These are phyloP conservation scores for Pogonus chalceus DNA, from an alignment of 1,140 invertebrate genomes.

Conservation along the genomic window DNA sequence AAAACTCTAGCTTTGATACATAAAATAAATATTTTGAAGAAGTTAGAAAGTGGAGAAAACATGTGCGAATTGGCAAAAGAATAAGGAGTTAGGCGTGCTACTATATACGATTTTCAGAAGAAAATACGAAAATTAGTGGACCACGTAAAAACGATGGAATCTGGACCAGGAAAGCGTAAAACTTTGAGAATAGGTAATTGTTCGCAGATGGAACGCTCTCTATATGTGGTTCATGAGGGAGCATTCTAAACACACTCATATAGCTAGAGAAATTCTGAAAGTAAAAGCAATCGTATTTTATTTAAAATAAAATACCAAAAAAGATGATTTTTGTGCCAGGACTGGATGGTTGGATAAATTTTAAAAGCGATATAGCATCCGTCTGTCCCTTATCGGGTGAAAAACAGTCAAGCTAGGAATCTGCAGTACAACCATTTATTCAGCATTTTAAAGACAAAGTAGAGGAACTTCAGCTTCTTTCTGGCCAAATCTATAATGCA, in stretches of 20 bases:
- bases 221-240: slow-evolving; percentile 20
- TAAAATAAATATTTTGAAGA: slow-evolving; percentile 13
- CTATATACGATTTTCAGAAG: slow-evolving; percentile 15
- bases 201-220: slow-evolving; percentile 19
- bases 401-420: slow-evolving; percentile 4
- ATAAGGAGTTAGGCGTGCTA: slow-evolving; percentile 14
- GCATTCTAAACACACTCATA: slow-evolving; percentile 23
- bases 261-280: slow-evolving; percentile 25
- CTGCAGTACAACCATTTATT: slow-evolving; percentile 15
- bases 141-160: slow-evolving; percentile 13
- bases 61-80: too few species aligned
- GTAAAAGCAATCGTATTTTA: slow-evolving; percentile 26
- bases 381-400: slow-evolving; percentile 10
- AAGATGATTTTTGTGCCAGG: slow-evolving; percentile 22
- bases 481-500: slow-evolving; percentile 31
- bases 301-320: slow-evolving; percentile 21
- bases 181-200: slow-evolving; percentile 18
- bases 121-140: too few species aligned
- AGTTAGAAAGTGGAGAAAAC: slow-evolving; percentile 17
- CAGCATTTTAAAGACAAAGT: slow-evolving; percentile 12
- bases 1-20: slow-evolving; percentile 11
- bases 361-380: slow-evolving; percentile 17
- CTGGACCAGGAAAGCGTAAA: slow-evolving; percentile 17
- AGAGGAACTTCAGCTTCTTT: slow-evolving; percentile 13
- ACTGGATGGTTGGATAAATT: slow-evolving; percentile 23